Evolutionary conservation across 2,113 vertebrate genomes (phyloP).

Genomic region (Nipponia nippon): DNA sequence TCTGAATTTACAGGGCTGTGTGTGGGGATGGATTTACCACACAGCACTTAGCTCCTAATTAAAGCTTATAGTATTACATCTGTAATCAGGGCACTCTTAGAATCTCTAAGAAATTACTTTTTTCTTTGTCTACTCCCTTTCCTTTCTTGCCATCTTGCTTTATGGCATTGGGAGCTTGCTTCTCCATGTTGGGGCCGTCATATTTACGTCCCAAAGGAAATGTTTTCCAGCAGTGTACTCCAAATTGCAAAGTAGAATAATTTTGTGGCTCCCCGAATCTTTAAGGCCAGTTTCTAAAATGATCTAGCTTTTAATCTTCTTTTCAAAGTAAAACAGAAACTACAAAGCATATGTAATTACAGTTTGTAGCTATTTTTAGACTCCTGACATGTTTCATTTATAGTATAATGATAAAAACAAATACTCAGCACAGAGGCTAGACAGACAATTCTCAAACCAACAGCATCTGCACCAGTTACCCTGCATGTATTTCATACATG

Average conservation of each 20-base stretch:
- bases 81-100: not conserved
- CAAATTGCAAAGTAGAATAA: slow-evolving; percentile 2
- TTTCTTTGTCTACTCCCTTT: not conserved
- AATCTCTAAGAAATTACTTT: slow-evolving; percentile 3
- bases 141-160: not conserved
- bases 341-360: slow-evolving; percentile 50
- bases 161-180: not conserved
- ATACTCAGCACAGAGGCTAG: not conserved
- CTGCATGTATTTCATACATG: not conserved
- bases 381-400: slow-evolving; percentile 21
- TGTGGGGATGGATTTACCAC: slow-evolving; percentile 21
- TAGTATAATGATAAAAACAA: slow-evolving; percentile 44
- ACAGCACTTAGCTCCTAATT: slow-evolving; percentile 52
- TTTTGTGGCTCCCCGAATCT: slow-evolving; percentile 51
- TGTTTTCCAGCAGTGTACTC: not conserved
- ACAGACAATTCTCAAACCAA: not conserved
- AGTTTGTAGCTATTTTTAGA: slow-evolving; percentile 55
- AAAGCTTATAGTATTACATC: slow-evolving; percentile 50
- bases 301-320: slow-evolving; percentile 49
- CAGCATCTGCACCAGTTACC: not conserved
- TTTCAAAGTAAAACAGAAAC: slow-evolving; percentile 27
- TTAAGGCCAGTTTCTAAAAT: slow-evolving; percentile 46
- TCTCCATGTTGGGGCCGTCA: not conserved
- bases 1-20: slow-evolving; percentile 1
- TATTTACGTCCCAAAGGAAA: slow-evolving; percentile 15